Evolutionary conservation across 2,888 invertebrate species (phyloP).

Genomic region (Acanthosoma haemorrhoidale): DNA sequence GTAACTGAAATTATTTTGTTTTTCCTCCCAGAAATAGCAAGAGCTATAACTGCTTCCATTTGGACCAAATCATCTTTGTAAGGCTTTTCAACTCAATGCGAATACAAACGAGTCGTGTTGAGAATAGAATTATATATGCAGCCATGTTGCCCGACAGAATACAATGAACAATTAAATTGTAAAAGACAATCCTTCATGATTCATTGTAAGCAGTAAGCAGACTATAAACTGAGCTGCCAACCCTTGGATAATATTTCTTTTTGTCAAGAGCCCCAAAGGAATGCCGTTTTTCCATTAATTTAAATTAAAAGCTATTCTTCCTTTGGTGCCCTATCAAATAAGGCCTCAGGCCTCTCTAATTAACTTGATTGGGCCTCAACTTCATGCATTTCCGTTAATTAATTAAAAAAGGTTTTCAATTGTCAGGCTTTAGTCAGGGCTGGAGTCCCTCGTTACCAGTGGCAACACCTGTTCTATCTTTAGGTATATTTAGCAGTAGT

Average conservation of each 20-base stretch:
- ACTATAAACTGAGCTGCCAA: not conserved
- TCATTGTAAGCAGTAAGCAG: not conserved
- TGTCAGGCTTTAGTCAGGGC: not conserved
- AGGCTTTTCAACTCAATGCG: no score
- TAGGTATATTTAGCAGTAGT: no score
- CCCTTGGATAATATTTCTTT: not conserved
- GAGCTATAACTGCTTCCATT: no score
- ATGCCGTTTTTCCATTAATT: not conserved
- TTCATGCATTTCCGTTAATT: constrained; percentile 12
- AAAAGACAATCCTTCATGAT: not conserved
- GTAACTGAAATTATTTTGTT: no score
- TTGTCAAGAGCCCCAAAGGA: not conserved
- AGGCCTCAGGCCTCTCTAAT: no score
- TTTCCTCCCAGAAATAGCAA: no score
- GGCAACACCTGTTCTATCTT: not conserved
- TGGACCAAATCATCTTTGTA: no score
- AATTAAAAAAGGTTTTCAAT: not conserved
- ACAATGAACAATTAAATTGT: not conserved
- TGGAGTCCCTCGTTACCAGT: not conserved
- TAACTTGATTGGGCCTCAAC: not conserved
- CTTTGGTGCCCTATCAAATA: no score
- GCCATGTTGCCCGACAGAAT: not conserved
- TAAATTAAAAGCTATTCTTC: constrained; percentile 8
- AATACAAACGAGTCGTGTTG: no score
- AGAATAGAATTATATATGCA: not conserved